phyloP scores from a whole-genome alignment of 2,113 vertebrate species.

The Hydrochoerus hydrochaeris region DNA sequence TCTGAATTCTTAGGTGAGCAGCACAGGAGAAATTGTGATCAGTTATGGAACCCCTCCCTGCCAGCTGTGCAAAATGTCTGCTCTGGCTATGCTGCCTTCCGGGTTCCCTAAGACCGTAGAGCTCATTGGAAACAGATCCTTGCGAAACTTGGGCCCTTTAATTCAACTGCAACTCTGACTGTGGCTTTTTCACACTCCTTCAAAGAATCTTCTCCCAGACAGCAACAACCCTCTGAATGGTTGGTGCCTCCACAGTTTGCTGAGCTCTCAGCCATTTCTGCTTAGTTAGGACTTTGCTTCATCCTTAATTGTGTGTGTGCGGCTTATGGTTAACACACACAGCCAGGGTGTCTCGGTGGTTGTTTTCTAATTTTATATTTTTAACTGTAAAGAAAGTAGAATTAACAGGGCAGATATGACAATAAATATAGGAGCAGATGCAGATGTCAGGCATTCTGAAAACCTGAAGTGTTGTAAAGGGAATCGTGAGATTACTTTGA shows the following conservation, averaged over 20 bases:
- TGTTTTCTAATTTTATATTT: neutral
- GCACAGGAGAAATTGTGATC: neutral
- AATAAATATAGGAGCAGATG: neutral
- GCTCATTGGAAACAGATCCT: neutral
- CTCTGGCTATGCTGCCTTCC: neutral
- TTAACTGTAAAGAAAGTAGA: neutral
- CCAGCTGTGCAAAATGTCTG: conserved; percentile 35
- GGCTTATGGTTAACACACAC: neutral
- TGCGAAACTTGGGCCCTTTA: neutral
- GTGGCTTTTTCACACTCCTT: neutral
- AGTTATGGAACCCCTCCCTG: neutral
- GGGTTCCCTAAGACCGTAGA: neutral
- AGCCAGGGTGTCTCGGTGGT: neutral
- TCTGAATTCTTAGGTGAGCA: neutral
- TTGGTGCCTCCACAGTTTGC: neutral
- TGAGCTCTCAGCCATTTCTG: neutral
- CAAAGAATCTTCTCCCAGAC: neutral
- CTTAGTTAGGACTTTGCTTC: neutral
- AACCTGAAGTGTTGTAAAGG: neutral
- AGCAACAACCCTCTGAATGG: neutral
- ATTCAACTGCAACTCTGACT: neutral
- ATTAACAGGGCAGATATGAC: neutral
- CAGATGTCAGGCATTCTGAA: conserved; percentile 19
- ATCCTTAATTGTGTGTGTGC: neutral
- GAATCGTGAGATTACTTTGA: neutral